These are phyloP conservation scores for Alectoris magna DNA, from an alignment of 2,797 vertebrate species.

Conservation along the genomic window DNA sequence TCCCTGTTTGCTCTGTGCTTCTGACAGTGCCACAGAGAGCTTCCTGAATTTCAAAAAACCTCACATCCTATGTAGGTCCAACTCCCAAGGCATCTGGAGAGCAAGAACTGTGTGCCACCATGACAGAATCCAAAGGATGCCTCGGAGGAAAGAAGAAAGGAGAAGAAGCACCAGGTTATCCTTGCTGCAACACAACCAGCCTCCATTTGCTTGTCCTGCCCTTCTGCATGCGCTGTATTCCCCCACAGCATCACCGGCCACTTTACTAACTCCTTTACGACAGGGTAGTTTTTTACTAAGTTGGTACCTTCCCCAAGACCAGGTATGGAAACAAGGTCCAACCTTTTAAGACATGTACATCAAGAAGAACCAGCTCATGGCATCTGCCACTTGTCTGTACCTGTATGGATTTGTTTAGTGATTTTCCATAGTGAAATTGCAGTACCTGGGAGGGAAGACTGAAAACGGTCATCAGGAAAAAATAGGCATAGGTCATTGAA, in stretches of 20 bases:
- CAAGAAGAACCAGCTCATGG: neutral
- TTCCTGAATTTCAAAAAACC: neutral
- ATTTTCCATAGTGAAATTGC: neutral
- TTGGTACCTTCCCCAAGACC: neutral
- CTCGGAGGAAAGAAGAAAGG: neutral
- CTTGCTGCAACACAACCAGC: neutral
- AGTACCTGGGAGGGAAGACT: constrained; percentile 7
- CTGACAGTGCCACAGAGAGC: neutral
- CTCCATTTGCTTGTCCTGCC: neutral
- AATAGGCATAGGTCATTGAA: neutral
- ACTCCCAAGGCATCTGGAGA: constrained; percentile 59
- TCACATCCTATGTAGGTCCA: neutral
- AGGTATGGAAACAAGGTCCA: neutral
- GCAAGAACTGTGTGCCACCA: neutral
- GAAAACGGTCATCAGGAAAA: neutral
- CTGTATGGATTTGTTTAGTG: neutral
- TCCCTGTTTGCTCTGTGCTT: neutral
- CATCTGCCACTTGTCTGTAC: neutral
- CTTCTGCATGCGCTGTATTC: accelerated
- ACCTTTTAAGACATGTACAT: neutral
- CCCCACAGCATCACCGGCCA: neutral
- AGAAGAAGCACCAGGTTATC: neutral
- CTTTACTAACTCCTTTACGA: neutral
- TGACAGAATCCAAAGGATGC: constrained; percentile 5
- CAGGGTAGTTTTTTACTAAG: neutral